phyloP scores from a whole-genome alignment of 2,113 vertebrate genomes.

The Otolemur garnettii region DNA sequence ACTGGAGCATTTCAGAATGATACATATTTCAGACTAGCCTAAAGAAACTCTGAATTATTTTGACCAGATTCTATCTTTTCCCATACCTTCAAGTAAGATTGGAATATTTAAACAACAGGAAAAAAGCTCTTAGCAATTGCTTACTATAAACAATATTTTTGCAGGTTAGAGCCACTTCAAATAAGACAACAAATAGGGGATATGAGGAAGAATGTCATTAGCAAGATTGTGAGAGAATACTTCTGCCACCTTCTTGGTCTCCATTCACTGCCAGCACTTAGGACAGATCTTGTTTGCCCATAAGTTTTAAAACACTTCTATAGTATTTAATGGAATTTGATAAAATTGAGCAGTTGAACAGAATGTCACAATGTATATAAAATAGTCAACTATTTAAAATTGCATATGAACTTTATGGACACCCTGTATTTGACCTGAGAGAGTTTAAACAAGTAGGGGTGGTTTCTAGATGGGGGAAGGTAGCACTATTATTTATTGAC shows the following conservation, averaged over 20 bases:
- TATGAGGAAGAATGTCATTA: not conserved
- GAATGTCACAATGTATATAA: no score
- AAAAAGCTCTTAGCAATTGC: not conserved
- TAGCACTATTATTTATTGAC: not conserved
- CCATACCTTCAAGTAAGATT: not conserved
- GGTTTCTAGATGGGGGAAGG: not conserved
- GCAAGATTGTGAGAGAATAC: not conserved
- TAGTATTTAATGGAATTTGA: not conserved
- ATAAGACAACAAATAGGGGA: not conserved
- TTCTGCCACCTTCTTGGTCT: rapidly evolving
- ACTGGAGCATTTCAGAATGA: not conserved
- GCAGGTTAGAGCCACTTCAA: not conserved
- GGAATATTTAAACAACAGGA: not conserved
- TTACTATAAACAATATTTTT: not conserved
- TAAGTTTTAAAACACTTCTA: not conserved
- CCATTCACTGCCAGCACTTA: not conserved
- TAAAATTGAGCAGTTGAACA: not conserved
- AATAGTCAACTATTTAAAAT: no score
- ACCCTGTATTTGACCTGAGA: not conserved
- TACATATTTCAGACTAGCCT: rapidly evolving
- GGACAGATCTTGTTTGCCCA: rapidly evolving
- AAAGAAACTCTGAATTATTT: not conserved
- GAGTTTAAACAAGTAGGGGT: not conserved
- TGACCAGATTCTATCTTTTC: not conserved
- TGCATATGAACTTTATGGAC: no score